Evolutionary conservation across 1,140 invertebrate genomes (phyloP).

Genomic region (Drosophila albomicans): DNA sequence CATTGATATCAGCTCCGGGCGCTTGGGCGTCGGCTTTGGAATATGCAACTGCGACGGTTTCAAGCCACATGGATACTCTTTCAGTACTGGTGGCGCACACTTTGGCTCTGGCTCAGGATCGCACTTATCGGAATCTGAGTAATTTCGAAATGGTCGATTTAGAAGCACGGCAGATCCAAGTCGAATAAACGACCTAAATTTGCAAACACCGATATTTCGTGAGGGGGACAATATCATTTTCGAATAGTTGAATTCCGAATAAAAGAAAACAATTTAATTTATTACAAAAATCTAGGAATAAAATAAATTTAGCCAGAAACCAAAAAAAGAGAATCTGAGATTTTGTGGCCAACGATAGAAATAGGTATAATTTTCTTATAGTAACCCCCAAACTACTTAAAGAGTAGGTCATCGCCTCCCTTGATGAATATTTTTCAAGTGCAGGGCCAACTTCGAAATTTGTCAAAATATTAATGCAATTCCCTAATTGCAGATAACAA

Average conservation of each 20-base stretch:
- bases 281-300: not conserved
- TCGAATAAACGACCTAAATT: not conserved
- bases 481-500: too few relatives aligned
- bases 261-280: not conserved
- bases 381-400: too few relatives aligned
- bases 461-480: too few relatives aligned
- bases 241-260: not conserved
- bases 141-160: not conserved
- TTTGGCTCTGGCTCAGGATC: not conserved
- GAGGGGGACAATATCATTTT: conserved; percentile 5
- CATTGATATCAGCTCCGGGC: conserved; percentile 33
- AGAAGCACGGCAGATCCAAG: not conserved
- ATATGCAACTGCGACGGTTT: not conserved
- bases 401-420: not conserved
- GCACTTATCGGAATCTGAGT: conserved; percentile 5
- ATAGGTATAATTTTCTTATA: not conserved
- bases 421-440: not conserved
- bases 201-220: not conserved
- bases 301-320: not conserved
- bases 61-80: conserved; percentile 24
- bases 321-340: not conserved
- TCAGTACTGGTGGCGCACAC: conserved; percentile 17
- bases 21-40: not conserved
- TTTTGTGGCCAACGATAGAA: not conserved
- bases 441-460: not conserved